phyloP scores from a whole-genome alignment of 2,113 vertebrate species.

The Tragelaphus imberbis region DNA sequence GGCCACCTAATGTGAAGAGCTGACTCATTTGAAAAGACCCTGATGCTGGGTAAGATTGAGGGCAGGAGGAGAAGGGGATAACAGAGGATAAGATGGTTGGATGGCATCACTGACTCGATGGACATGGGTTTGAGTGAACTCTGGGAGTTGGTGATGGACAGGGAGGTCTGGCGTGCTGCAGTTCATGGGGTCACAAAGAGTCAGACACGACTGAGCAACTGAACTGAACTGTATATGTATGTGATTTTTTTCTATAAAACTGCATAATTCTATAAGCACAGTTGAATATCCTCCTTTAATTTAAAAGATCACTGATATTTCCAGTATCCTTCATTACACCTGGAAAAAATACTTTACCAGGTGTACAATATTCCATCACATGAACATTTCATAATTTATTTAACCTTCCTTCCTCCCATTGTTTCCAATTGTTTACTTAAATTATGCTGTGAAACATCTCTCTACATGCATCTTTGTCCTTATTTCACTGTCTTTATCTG shows the following conservation, averaged over 20 bases:
- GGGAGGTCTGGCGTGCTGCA: not conserved
- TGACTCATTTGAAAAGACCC: not conserved
- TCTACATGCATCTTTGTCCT: not conserved
- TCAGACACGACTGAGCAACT: not conserved
- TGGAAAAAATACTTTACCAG: not conserved
- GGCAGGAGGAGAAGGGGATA: not conserved
- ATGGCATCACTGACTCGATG: not conserved
- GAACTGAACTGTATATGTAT: not conserved
- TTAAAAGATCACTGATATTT: not conserved
- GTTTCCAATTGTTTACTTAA: not conserved
- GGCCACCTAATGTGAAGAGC: rapidly evolving
- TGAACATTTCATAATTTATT: not conserved
- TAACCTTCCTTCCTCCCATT: not conserved
- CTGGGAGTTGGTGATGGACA: not conserved
- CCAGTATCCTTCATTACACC: not conserved
- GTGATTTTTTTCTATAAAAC: not conserved
- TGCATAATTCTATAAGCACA: not conserved
- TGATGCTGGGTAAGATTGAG: not conserved
- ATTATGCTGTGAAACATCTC: not conserved
- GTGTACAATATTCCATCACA: not conserved
- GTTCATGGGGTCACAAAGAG: not conserved
- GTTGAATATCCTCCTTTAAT: not conserved
- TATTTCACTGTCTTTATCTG: not conserved
- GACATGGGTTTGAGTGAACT: not conserved
- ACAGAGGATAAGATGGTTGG: not conserved